These are phyloP conservation scores for Rhamnusium bicolor DNA, from an alignment of 2,888 invertebrate species.

Conservation along the genomic window DNA sequence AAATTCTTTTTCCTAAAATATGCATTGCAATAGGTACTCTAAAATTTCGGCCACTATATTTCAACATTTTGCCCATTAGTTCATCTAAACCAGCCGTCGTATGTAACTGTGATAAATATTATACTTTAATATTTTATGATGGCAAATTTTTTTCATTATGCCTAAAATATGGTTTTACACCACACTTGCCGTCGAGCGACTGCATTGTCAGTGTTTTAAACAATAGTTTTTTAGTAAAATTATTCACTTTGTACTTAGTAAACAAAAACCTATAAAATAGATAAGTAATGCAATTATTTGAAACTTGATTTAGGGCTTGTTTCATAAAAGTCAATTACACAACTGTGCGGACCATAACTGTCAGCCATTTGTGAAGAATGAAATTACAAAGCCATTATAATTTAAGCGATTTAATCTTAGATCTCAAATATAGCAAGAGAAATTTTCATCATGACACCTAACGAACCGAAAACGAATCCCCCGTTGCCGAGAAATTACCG, in stretches of 20 bases:
- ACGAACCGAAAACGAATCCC: slow-evolving; percentile 65
- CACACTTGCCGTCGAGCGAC: no score
- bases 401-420: slow-evolving; percentile 63
- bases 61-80: no score
- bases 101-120: no score
- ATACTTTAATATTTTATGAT: no score
- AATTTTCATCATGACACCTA: slow-evolving; percentile 65
- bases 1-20: no score
- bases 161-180: no score
- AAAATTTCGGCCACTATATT: no score
- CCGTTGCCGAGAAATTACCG: slow-evolving; percentile 64
- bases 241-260: neutral
- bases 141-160: no score
- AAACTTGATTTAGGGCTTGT: slow-evolving; percentile 41
- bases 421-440: slow-evolving; percentile 55
- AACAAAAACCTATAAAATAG: neutral
- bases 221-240: no score
- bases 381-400: slow-evolving; percentile 64
- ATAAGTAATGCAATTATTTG: slow-evolving; percentile 29
- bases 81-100: no score
- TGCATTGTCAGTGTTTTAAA: no score
- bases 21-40: no score
- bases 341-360: slow-evolving; percentile 42
- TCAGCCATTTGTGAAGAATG: slow-evolving; percentile 58
- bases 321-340: slow-evolving; percentile 47